Evolutionary conservation across 2,888 invertebrate species (phyloP).

Genomic region (Mycalesis mineus): DNA sequence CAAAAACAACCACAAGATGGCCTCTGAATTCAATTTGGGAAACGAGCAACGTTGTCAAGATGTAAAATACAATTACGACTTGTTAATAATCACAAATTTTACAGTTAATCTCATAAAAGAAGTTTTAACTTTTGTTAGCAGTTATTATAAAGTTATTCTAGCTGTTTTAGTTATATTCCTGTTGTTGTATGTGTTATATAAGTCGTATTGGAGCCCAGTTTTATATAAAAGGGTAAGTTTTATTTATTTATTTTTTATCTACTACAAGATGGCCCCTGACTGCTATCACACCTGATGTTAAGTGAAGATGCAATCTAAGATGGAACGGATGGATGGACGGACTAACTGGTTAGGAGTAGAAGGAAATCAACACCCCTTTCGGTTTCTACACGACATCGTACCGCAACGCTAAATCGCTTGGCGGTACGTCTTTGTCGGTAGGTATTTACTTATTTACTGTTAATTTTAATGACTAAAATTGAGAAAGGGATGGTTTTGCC

Average conservation of each 20-base stretch:
- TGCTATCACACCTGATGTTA: too few species aligned
- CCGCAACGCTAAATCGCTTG: too few species aligned
- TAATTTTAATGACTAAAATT: too few species aligned
- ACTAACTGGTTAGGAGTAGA: too few species aligned
- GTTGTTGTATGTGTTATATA: slow-evolving; percentile 43
- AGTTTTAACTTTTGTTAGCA: slow-evolving; percentile 32
- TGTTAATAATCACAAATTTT: slow-evolving; percentile 35
- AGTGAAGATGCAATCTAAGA: too few species aligned
- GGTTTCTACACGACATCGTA: too few species aligned
- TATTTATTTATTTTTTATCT: neutral
- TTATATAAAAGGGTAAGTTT: slow-evolving; percentile 52
- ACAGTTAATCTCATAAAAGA: slow-evolving; percentile 27
- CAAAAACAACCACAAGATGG: slow-evolving; percentile 10
- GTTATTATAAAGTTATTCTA: slow-evolving; percentile 34
- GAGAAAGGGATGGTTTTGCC: too few species aligned
- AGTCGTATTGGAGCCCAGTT: slow-evolving; percentile 48
- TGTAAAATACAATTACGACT: neutral
- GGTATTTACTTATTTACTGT: too few species aligned
- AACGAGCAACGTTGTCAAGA: neutral
- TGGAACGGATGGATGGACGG: too few species aligned
- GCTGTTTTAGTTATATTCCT: slow-evolving; percentile 37
- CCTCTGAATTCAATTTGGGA: neutral
- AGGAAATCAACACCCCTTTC: too few species aligned
- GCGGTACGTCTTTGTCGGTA: too few species aligned
- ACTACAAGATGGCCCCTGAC: too few species aligned